These are phyloP conservation scores for Astur gentilis DNA, from an alignment of 2,113 vertebrate genomes.

Conservation along the genomic window DNA sequence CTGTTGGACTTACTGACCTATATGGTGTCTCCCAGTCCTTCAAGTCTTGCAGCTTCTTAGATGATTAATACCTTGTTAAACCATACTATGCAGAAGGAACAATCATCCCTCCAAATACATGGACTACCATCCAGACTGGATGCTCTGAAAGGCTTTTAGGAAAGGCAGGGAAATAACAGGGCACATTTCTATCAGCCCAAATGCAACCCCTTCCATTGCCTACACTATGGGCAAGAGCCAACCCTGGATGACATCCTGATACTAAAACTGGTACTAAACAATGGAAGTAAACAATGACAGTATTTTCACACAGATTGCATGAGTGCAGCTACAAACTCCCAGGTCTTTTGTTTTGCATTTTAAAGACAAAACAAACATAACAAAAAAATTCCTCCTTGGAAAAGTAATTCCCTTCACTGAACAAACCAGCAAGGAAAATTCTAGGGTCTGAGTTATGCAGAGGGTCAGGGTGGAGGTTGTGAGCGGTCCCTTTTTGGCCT, in stretches of 20 bases:
- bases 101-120: neutral
- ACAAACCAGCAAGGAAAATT: conserved; percentile 7
- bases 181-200: neutral
- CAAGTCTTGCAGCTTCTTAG: neutral
- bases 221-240: neutral
- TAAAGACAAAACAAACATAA: conserved; percentile 22
- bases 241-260: neutral
- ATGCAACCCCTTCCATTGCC: neutral
- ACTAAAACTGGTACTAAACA: neutral
- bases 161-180: neutral
- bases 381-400: neutral
- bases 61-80: conserved; percentile 17
- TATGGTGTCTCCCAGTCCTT: neutral
- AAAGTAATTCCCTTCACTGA: conserved; percentile 7
- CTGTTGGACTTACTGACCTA: neutral
- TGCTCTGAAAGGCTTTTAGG: neutral
- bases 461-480: conserved; percentile 31
- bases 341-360: neutral
- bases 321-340: neutral
- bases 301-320: neutral
- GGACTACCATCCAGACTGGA: neutral
- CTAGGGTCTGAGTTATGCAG: conserved; percentile 12
- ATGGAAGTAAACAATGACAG: neutral
- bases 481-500: neutral
- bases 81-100: neutral